Evolutionary conservation across 64 coral and sea anemone genomes (phyloP), one percentile per base, ranked within the genome.

Genomic region (Stichodactyla helianthus): DNA sequence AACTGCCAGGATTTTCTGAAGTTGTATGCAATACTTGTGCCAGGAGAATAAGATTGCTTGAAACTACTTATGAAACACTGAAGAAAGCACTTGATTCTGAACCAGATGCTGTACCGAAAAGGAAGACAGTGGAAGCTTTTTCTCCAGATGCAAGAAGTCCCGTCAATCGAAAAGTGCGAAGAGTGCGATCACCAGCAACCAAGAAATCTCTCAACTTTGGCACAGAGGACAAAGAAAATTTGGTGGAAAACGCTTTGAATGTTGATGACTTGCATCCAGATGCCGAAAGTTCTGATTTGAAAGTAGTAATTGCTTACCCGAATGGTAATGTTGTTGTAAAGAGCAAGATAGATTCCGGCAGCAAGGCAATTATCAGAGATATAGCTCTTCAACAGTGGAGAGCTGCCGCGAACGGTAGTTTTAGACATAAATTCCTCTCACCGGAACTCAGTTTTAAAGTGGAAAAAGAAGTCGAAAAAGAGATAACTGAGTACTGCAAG

Each of bases 401-500:
- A 7, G 11, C 77, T 79, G 77, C 77, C 6, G 10, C 27, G 13
- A 7, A 53, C 15, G 5, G 10, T 77, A 7, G 5, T 9, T 53
- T 79, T 17, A 50, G 19, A 5, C 77, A 79, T 18, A 12, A 79
- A 10, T 15, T 51, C 6, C 17, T 79, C 3, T 18, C 5, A 51
- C 4, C 28, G 7, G 83, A 85, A 19, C 44, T 85, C 20, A 8
- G 2, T 12, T 10, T 14, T 10, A 23, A 53, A 13, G 10, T 85
- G 6, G 61, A 85, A 85, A 6, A 17, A 63, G 61, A 85, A 59
- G 53, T 85, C 17, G 35, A 44, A 7, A 13, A 6, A 11, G 84
- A 86, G 74, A 27, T 79, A 14, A 35, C 18, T 12, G 56, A 26
- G 10, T 91, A 91, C 31, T 13, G 55, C 27, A 76, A 77, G 59